Evolutionary conservation across 2,888 invertebrate genomes (phyloP).

Genomic region (Autographa gamma): DNA sequence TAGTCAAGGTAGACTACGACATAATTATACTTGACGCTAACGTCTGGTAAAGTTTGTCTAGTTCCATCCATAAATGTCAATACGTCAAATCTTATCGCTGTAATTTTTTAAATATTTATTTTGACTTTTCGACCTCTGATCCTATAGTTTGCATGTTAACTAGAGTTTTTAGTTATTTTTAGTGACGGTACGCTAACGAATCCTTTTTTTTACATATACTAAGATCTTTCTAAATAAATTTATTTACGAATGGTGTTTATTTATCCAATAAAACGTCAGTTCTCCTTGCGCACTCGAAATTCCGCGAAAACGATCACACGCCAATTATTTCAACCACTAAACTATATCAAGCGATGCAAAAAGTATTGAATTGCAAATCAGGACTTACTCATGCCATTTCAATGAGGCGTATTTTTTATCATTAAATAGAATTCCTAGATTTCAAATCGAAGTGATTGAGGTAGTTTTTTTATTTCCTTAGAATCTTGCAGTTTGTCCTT

Average conservation of each 20-base stretch:
- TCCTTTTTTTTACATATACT: too few species aligned
- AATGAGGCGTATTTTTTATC: conserved; percentile 34
- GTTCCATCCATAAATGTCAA: conserved; percentile 6
- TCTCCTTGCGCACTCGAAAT: neutral
- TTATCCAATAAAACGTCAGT: neutral
- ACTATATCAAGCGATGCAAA: conserved; percentile 15
- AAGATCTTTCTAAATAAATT: neutral
- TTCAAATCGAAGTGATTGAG: neutral
- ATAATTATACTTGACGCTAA: neutral
- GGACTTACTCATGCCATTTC: conserved; percentile 33
- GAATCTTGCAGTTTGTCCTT: conserved; percentile 74
- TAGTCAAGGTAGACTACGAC: neutral
- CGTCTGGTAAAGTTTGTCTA: neutral
- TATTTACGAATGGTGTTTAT: neutral
- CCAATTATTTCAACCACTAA: conserved; percentile 23
- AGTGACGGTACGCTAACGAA: too few species aligned
- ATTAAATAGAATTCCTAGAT: conserved; percentile 31
- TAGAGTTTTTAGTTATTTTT: too few species aligned
- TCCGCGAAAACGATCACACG: conserved; percentile 9
- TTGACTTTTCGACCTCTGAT: neutral
- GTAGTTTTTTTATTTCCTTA: conserved; percentile 59
- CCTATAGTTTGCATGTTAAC: too few species aligned
- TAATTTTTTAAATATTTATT: neutral
- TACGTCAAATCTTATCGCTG: neutral
- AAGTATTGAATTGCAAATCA: conserved; percentile 26